Percentiles rank a stretch among this genome's conserved stretches.
Conservation (phyloP, 2,113 vertebrate species). For the Azemiops feae region DNA sequence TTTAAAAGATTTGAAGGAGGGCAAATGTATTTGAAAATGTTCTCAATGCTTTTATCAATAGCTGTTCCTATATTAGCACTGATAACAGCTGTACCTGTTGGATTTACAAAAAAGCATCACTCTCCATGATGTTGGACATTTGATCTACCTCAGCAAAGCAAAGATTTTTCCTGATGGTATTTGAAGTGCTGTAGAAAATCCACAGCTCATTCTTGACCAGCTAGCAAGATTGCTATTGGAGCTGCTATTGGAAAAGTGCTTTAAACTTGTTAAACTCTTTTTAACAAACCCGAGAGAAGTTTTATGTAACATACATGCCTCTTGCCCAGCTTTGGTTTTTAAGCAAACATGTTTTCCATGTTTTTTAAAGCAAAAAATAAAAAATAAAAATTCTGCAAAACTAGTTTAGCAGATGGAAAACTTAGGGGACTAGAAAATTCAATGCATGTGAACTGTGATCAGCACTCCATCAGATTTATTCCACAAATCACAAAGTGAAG, state of each 20-base stretch:
- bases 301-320: background rate
- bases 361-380: background rate
- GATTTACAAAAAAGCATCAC: background rate
- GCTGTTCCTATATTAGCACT: background rate
- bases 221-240: background rate
- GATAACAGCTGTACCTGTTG: no score
- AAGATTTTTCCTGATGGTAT: background rate
- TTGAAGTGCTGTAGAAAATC: background rate
- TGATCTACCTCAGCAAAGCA: background rate
- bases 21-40: background rate
- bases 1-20: background rate
- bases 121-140: background rate
- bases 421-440: background rate
- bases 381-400: background rate
- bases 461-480: background rate
- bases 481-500: background rate
- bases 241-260: background rate
- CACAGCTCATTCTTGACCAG: background rate
- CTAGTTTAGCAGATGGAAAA: background rate
- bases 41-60: background rate
- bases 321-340: background rate
- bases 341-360: background rate
- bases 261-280: background rate
- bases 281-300: background rate
- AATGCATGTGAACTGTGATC: background rate